Evolutionary conservation across 2,113 vertebrate species (phyloP).

Genomic region (Calyptomena viridis): DNA sequence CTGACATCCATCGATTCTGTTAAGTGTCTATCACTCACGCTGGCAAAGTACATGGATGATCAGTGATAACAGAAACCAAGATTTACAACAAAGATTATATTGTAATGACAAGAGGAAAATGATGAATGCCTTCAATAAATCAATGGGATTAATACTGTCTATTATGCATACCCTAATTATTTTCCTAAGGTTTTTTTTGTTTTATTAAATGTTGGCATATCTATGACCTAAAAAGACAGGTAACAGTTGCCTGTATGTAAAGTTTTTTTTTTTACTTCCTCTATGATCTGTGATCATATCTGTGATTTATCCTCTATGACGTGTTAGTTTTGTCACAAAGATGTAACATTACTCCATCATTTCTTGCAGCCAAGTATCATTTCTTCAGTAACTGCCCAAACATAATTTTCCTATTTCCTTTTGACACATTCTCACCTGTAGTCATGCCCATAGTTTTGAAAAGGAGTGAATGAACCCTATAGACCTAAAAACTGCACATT

Average conservation of each 20-base stretch:
- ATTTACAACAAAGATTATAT: slow-evolving; percentile 23
- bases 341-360: background rate
- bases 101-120: background rate
- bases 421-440: background rate
- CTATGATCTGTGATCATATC: background rate
- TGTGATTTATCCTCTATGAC: too few species aligned
- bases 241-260: background rate
- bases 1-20: background rate
- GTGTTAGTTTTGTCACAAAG: slow-evolving; percentile 13
- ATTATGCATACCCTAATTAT: background rate
- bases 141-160: slow-evolving; percentile 1
- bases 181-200: background rate
- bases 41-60: background rate
- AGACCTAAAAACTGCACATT: background rate
- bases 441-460: background rate
- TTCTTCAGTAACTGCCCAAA: slow-evolving; percentile 10
- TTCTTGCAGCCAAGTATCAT: background rate
- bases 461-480: background rate
- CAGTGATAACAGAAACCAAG: slow-evolving; percentile 26
- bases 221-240: background rate
- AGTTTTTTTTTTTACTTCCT: background rate
- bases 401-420: background rate
- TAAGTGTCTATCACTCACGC: background rate
- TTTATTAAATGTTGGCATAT: background rate
- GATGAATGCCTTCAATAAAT: background rate